phyloP scores from a whole-genome alignment of 2,113 vertebrate species.

The Dipodomys stephensi region DNA sequence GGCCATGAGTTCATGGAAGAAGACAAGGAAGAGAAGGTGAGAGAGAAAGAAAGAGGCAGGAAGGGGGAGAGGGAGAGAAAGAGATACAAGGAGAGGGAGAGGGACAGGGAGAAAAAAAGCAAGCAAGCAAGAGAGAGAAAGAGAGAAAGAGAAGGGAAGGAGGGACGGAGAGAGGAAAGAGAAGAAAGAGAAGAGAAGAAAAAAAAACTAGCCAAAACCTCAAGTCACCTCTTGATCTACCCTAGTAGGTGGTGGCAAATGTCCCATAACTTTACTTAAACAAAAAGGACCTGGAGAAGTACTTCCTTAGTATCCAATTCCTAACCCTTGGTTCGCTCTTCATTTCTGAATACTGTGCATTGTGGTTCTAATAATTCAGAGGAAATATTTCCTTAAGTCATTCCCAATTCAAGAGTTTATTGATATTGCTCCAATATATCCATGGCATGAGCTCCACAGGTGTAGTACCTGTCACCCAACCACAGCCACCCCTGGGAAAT shows the following conservation, averaged over 20 bases:
- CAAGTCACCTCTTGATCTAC: not conserved
- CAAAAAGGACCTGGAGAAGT: not conserved
- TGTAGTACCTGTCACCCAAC: not conserved
- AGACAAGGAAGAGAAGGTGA: too few relatives aligned
- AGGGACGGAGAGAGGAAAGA: too few relatives aligned
- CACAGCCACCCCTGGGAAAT: not conserved
- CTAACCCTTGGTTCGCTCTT: not conserved
- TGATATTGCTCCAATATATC: not conserved
- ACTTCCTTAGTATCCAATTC: not conserved
- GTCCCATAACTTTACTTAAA: not conserved
- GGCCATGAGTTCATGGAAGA: too few relatives aligned
- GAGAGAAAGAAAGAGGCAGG: too few relatives aligned
- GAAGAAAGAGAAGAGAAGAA: too few relatives aligned
- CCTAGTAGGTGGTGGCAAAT: not conserved
- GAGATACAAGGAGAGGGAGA: too few relatives aligned
- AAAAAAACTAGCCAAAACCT: not conserved
- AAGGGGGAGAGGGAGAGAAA: too few relatives aligned
- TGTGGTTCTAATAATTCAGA: not conserved
- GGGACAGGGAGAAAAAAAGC: too few relatives aligned
- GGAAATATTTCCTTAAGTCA: conserved; percentile 17
- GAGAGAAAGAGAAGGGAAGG: too few relatives aligned
- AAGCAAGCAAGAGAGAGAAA: too few relatives aligned
- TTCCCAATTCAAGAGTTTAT: not conserved
- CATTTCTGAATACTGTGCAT: not conserved
- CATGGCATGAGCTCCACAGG: not conserved